Evolutionary conservation across 2,113 vertebrate species (phyloP).

Genomic region (Xiphorhynchus elegans): DNA sequence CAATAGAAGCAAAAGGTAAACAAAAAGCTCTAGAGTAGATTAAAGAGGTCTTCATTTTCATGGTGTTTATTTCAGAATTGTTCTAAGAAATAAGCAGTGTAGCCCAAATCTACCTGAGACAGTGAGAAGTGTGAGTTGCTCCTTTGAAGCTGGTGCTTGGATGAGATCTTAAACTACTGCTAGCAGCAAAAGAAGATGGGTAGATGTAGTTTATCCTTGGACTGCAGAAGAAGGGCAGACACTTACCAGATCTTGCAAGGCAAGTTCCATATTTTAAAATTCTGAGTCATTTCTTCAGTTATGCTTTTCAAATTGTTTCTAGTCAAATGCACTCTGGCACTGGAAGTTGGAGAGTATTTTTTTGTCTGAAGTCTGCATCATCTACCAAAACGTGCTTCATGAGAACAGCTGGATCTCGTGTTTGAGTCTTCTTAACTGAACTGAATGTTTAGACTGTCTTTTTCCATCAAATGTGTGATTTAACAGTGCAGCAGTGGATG

Average conservation of each 20-base stretch:
- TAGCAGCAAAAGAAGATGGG: background rate
- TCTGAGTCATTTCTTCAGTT: background rate
- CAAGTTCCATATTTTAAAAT: background rate
- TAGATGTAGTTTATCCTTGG: background rate
- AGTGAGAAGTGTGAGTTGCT: background rate
- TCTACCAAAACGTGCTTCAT: background rate
- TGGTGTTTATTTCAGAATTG: background rate
- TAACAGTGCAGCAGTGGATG: conserved; percentile 25
- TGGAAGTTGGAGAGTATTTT: background rate
- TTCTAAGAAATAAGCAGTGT: background rate
- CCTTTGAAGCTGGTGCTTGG: background rate
- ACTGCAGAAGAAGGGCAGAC: background rate
- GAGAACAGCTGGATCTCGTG: background rate
- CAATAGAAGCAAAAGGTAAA: background rate
- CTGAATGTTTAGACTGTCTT: conserved; percentile 10
- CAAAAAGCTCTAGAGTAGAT: background rate
- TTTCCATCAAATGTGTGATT: conserved; percentile 50
- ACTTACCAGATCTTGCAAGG: background rate
- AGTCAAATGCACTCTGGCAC: background rate
- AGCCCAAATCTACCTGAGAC: background rate
- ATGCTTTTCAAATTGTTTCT: background rate
- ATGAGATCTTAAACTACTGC: background rate
- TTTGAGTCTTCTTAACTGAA: conserved; percentile 4
- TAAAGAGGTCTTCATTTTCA: background rate
- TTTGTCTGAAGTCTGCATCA: background rate